These are phyloP conservation scores for Cinara cedri DNA, from an alignment of 2,888 invertebrate genomes.

Conservation along the genomic window DNA sequence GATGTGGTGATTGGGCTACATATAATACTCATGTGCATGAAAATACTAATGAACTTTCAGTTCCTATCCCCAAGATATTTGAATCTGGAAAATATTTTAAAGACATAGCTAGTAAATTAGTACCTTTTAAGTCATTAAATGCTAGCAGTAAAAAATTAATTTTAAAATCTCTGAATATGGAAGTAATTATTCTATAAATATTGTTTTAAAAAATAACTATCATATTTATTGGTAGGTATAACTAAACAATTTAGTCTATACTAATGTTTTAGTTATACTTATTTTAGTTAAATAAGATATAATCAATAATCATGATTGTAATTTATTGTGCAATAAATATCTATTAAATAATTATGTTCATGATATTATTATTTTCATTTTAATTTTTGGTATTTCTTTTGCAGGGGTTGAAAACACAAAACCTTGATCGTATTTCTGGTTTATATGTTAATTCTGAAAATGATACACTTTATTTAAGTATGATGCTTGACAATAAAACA, in stretches of 20 bases:
- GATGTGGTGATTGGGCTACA: constrained; percentile 50
- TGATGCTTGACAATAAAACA: constrained; percentile 69
- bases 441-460: constrained; percentile 57
- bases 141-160: constrained; percentile 30
- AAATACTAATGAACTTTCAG: background rate
- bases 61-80: constrained; percentile 41
- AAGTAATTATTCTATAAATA: constrained; percentile 28
- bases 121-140: constrained; percentile 26
- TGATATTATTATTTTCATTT: background rate
- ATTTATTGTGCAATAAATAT: background rate
- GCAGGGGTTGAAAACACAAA: constrained; percentile 32
- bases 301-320: background rate
- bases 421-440: constrained; percentile 58
- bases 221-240: too few species aligned
- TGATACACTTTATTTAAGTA: constrained; percentile 71
- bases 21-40: constrained; percentile 11
- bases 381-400: constrained; percentile 13
- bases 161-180: constrained; percentile 41
- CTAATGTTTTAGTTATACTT: background rate
- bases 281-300: background rate
- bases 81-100: constrained; percentile 31
- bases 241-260: background rate
- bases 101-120: background rate
- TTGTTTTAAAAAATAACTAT: too few species aligned
- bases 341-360: background rate